Evolutionary conservation across 2,888 invertebrate species (phyloP), one percentile per base, ranked within the genome.

Genomic region (Melanargia galathea): DNA sequence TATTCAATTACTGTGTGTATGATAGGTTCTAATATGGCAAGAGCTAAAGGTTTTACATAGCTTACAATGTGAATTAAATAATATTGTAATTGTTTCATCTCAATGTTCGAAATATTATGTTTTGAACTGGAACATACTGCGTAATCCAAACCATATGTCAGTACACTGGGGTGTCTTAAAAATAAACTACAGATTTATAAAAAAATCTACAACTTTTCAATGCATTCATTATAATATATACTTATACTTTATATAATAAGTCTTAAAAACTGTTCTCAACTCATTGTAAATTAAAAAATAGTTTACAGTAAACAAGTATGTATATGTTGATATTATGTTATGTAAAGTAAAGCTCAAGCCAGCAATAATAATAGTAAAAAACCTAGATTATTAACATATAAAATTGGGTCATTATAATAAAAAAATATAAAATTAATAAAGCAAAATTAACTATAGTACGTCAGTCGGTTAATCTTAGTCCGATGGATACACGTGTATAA

Each of bases 261-360:
- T n/a, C n/a, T n/a, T n/a, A n/a, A n/a, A n/a, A n/a, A n/a, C n/a
- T n/a, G n/a, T n/a, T n/a, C n/a, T n/a, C n/a, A n/a, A n/a, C n/a
- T n/a, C n/a, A n/a, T n/a, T 68, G 75, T 75, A 77, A 77, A 78
- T 77, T 77, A 73, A 63, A 71, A 52, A 52, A 70, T 59, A 56
- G 46, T 71, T 70, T 63, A 73, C 75, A 67, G 43, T 56, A 13
- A 30, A n/a, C 35, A 62, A 64, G 57, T 57, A 61, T 80, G 51
- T 57, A 62, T 80, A 80, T 30, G 8, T n/a, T n/a, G n/a, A n/a
- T n/a, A n/a, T n/a, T n/a, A n/a, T n/a, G n/a, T n/a, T n/a, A n/a
- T n/a, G 75, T 71, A 81, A 81, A 82, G 75, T 84, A 85, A 83
- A 86, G 82, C 81, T 85, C 81, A 84, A 84, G 85, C 82, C 79